phyloP scores from a whole-genome alignment of 2,113 vertebrate species.

The Euleptes europaea region DNA sequence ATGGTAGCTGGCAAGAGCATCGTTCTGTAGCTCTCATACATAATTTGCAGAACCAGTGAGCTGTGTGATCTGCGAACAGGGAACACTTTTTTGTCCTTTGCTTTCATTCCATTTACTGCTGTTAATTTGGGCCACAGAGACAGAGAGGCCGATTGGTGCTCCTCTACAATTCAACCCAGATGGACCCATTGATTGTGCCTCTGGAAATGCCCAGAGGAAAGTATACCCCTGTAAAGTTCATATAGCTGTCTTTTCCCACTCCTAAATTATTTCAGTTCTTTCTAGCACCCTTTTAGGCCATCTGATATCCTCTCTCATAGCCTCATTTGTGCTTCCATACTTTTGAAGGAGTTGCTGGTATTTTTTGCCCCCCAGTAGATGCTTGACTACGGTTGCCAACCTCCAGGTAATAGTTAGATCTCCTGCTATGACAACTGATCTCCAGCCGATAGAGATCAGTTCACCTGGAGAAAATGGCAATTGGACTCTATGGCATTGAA shows the following conservation, averaged over 20 bases:
- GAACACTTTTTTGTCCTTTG: slow-evolving; percentile 1
- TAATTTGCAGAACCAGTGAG: slow-evolving; percentile 29
- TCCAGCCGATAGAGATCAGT: too few relatives aligned
- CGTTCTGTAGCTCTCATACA: slow-evolving; percentile 5
- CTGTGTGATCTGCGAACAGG: slow-evolving; percentile 28
- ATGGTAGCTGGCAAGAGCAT: not conserved
- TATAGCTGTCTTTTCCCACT: not conserved
- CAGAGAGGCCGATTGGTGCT: not conserved
- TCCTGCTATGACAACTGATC: too few relatives aligned
- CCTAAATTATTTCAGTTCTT: not conserved
- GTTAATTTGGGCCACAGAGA: slow-evolving; percentile 16
- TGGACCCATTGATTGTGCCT: not conserved
- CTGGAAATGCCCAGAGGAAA: not conserved
- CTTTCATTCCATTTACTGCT: slow-evolving; percentile 34
- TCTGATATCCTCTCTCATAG: not conserved
- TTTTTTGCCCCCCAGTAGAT: too few relatives aligned
- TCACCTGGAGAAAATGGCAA: too few relatives aligned
- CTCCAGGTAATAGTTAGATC: too few relatives aligned
- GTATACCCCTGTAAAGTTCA: not conserved
- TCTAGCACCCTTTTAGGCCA: not conserved
- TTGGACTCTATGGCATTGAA: too few relatives aligned
- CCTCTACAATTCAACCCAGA: not conserved
- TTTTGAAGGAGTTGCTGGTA: too few relatives aligned
- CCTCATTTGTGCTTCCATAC: not conserved
- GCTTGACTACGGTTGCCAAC: too few relatives aligned